phyloP scores from a whole-genome alignment of 2,113 vertebrate genomes.

The Trichechus manatus region DNA sequence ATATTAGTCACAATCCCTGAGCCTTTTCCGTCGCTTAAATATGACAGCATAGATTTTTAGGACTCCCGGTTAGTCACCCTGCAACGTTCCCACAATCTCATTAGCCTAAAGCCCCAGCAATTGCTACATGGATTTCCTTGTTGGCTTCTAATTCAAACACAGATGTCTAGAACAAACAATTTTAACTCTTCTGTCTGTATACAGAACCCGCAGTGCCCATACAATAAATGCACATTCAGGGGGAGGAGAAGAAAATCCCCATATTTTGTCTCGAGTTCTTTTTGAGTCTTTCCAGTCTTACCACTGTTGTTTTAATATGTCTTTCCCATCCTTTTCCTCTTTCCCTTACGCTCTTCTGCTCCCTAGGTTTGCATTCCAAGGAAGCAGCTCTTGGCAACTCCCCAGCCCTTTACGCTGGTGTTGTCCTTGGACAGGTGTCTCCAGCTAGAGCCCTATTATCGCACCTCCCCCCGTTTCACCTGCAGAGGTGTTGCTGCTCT shows the following conservation, averaged over 20 bases:
- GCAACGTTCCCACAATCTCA: not conserved
- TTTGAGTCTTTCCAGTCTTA: conserved; percentile 13
- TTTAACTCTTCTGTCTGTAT: not conserved
- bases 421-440: not conserved
- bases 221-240: conserved; percentile 28
- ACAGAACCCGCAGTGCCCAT: not conserved
- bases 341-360: not conserved
- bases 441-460: conserved; percentile 32
- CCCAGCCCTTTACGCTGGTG: conserved; percentile 27
- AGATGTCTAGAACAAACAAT: not conserved
- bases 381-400: conserved; percentile 60
- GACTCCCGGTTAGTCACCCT: not conserved
- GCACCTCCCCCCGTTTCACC: conserved; percentile 84
- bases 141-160: not conserved
- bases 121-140: not conserved
- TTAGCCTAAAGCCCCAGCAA: not conserved
- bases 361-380: conserved; percentile 56
- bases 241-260: conserved; percentile 21
- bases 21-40: conserved; percentile 53
- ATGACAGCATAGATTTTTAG: not conserved
- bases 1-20: not conserved
- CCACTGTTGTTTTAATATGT: conserved; percentile 33
- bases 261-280: not conserved
- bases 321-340: conserved; percentile 65
- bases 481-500: conserved; percentile 84